Conservation (phyloP, 2,888 invertebrate genomes). For the Drosophila flavopinicola region DNA sequence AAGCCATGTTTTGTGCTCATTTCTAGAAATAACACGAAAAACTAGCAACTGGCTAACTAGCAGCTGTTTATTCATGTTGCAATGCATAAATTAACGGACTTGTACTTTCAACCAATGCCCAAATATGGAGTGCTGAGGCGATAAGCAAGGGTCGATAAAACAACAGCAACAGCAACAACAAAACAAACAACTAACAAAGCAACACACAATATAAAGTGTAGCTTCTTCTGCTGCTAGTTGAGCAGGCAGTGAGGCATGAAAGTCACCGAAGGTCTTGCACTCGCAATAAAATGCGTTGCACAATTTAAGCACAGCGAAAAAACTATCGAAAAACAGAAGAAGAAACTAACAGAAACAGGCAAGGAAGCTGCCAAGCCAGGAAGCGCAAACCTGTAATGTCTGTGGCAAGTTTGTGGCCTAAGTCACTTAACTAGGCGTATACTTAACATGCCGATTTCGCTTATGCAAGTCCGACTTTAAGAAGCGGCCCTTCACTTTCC, state of each 20-base stretch:
- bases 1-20: background rate
- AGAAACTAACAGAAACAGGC: conserved; percentile 8
- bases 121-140: conserved; percentile 57
- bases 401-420: conserved; percentile 6
- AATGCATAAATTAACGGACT: conserved; percentile 65
- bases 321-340: conserved; percentile 1
- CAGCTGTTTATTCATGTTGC: conserved; percentile 44
- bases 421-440: conserved; percentile 14
- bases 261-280: conserved; percentile 68
- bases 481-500: conserved; percentile 48
- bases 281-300: conserved; percentile 42
- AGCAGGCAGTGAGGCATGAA: conserved; percentile 73
- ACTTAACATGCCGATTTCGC: conserved; percentile 18
- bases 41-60: conserved; percentile 5
- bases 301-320: conserved; percentile 30
- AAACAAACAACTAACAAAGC: conserved; percentile 23
- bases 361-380: conserved; percentile 22
- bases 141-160: conserved; percentile 58
- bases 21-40: background rate
- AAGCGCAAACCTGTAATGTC: conserved; percentile 11
- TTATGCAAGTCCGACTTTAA: conserved; percentile 33
- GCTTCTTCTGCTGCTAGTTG: conserved; percentile 15
- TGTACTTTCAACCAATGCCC: conserved; percentile 60
- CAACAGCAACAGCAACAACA: conserved; percentile 11
- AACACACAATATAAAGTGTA: conserved; percentile 23